phyloP scores from a whole-genome alignment of 1,140 invertebrate genomes.

The Pogonognathellus flavescens region DNA sequence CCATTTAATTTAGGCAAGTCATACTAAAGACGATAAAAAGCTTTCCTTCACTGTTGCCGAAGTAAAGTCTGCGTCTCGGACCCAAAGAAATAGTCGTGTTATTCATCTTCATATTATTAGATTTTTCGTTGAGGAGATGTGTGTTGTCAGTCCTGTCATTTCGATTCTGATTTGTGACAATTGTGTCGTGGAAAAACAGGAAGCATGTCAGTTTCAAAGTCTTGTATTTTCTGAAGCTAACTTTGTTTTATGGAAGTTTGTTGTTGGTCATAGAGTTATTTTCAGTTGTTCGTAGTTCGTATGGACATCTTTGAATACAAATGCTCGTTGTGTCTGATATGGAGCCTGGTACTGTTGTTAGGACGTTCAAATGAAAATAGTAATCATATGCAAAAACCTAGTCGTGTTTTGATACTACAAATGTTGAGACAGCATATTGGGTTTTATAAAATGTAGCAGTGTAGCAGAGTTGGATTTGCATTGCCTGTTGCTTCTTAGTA shows the following conservation, averaged over 20 bases:
- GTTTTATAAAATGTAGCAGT: no score
- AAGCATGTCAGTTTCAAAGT: not conserved
- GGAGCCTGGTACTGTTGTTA: no score
- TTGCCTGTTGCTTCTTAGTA: no score
- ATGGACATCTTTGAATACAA: not conserved
- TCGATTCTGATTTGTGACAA: constrained; percentile 28
- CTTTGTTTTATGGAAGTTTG: not conserved
- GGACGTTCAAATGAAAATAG: no score
- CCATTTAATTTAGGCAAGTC: not conserved
- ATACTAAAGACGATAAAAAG: constrained; percentile 3
- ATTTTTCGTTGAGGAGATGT: constrained; percentile 13
- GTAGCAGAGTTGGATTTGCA: no score
- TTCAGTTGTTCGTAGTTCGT: not conserved
- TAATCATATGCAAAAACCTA: no score
- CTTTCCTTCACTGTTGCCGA: constrained; percentile 1
- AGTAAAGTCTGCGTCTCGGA: constrained; percentile 44
- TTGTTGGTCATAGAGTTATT: not conserved
- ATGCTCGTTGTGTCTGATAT: no score
- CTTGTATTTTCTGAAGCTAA: not conserved
- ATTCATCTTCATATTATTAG: constrained; percentile 13
- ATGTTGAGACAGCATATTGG: no score
- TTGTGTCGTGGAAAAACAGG: constrained; percentile 36
- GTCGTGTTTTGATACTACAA: no score
- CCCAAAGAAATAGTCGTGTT: constrained; percentile 42
- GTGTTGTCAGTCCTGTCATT: constrained; percentile 18